Conservation (phyloP, 2,113 vertebrate genomes). For the Eurystomus gularis region DNA sequence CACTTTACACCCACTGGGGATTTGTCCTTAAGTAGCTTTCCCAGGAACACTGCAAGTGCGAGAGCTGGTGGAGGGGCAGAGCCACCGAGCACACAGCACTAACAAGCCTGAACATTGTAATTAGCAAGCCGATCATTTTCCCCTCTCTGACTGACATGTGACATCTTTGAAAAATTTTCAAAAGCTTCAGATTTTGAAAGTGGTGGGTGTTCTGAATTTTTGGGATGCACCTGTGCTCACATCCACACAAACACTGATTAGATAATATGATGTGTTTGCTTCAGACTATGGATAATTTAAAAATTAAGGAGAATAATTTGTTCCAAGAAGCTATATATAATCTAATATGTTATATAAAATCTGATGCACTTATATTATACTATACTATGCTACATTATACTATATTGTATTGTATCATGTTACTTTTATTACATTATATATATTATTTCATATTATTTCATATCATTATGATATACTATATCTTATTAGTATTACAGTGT, state of each 20-base stretch:
- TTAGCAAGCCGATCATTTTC: conserved; percentile 79
- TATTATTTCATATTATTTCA: background rate
- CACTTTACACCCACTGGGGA: conserved; percentile 29
- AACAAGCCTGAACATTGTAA: conserved; percentile 58
- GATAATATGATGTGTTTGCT: conserved; percentile 25
- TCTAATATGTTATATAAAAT: conserved; percentile 1
- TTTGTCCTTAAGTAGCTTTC: conserved; percentile 49
- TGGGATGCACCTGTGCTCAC: conserved; percentile 49
- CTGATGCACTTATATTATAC: background rate
- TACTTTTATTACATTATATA: background rate
- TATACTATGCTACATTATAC: background rate
- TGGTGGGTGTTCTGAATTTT: conserved; percentile 70
- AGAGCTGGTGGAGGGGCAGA: conserved; percentile 53
- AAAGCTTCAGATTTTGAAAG: conserved; percentile 68
- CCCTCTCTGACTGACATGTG: conserved; percentile 79
- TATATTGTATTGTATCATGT: background rate
- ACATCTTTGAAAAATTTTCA: conserved; percentile 71
- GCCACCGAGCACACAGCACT: conserved; percentile 6
- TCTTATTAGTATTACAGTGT: background rate
- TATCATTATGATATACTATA: background rate
- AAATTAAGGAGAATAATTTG: conserved; percentile 60
- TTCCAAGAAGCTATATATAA: conserved; percentile 17
- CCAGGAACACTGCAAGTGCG: background rate
- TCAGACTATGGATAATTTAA: conserved; percentile 43
- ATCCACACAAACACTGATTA: conserved; percentile 55